Evolutionary conservation across 2,113 vertebrate genomes (phyloP).

Genomic region (Circaetus cinerascens): DNA sequence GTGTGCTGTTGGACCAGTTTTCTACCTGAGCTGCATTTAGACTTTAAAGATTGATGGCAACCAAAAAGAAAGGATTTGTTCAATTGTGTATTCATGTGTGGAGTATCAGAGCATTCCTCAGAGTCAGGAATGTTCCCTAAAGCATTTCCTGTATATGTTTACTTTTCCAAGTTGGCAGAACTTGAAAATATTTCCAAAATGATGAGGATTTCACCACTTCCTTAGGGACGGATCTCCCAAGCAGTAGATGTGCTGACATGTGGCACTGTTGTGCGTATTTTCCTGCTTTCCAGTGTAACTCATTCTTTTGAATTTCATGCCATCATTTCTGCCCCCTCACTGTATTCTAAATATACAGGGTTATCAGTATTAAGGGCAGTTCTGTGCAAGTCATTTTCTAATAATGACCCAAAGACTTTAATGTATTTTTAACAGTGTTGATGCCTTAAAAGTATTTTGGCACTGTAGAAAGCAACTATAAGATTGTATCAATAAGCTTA

Average conservation of each 20-base stretch:
- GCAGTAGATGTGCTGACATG: background rate
- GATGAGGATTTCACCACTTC: background rate
- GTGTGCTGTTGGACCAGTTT: conserved; percentile 35
- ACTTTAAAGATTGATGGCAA: background rate
- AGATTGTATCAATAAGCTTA: background rate
- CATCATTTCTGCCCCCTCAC: background rate
- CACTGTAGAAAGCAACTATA: background rate
- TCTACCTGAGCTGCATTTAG: background rate
- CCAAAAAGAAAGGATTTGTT: background rate
- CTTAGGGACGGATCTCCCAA: background rate
- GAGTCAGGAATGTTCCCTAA: background rate
- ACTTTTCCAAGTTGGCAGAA: background rate
- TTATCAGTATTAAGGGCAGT: background rate
- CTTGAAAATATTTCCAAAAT: background rate
- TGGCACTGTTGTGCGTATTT: background rate
- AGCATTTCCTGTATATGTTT: background rate
- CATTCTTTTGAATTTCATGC: background rate
- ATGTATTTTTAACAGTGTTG: background rate
- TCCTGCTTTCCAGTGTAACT: background rate
- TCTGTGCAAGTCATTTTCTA: background rate
- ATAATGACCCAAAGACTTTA: background rate
- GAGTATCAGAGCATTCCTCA: background rate
- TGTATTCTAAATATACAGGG: background rate
- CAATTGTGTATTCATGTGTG: background rate
- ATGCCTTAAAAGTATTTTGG: background rate